phyloP scores from a whole-genome alignment of 2,113 vertebrate species.

The Mystacornis crossleyi region DNA sequence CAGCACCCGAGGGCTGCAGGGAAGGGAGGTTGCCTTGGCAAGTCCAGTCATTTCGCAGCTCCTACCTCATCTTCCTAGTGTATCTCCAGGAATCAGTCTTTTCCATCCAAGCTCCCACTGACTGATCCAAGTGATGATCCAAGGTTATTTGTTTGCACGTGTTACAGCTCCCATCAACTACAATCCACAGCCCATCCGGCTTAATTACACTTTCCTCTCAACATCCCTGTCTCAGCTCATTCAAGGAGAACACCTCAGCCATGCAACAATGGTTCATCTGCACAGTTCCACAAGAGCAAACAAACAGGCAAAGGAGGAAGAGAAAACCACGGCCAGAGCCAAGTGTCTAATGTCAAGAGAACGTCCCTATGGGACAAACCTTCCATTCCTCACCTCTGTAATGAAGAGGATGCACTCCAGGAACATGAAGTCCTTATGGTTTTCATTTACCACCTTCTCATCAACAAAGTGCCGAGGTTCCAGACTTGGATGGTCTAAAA shows the following conservation, averaged over 20 bases:
- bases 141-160: not conserved
- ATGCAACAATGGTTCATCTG: not conserved
- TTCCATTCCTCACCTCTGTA: slow-evolving; percentile 76
- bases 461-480: slow-evolving; percentile 94
- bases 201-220: not conserved
- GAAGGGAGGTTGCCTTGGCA: not conserved
- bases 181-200: not conserved
- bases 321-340: not conserved
- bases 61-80: not conserved
- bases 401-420: slow-evolving; percentile 96
- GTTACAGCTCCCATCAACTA: not conserved
- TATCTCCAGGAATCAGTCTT: not conserved
- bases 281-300: not conserved
- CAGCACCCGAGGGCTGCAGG: not conserved
- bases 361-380: not conserved
- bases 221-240: not conserved
- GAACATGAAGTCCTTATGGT: slow-evolving; percentile 95
- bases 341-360: not conserved
- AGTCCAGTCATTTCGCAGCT: not conserved
- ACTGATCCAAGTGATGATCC: not conserved
- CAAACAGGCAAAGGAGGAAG: not conserved
- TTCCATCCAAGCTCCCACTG: not conserved
- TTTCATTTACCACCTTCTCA: slow-evolving; percentile 89
- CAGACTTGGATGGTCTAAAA: slow-evolving; percentile 87
- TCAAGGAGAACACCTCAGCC: not conserved